These are phyloP conservation scores for Neoscelio sp. DNA, from an alignment of 2,888 invertebrate genomes.

Conservation along the genomic window DNA sequence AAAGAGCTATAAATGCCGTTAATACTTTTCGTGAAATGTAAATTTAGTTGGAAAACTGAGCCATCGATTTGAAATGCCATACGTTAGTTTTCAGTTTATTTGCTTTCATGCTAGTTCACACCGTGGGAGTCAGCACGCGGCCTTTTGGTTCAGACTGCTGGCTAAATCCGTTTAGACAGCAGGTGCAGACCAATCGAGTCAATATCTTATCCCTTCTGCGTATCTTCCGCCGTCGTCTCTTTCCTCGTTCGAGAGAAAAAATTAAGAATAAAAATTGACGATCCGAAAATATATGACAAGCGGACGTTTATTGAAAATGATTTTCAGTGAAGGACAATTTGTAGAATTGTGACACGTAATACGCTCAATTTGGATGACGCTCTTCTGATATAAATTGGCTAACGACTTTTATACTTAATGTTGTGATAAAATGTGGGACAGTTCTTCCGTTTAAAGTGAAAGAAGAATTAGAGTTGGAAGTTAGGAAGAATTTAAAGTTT, in stretches of 20 bases:
- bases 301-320: slow-evolving; percentile 20
- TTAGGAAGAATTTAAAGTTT: too few relatives aligned
- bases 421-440: too few relatives aligned
- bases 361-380: not conserved
- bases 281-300: slow-evolving; percentile 11
- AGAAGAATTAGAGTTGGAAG: too few relatives aligned
- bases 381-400: not conserved
- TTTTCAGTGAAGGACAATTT: not conserved
- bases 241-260: not conserved
- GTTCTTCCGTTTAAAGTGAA: too few relatives aligned
- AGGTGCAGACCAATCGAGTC: slow-evolving; percentile 49
- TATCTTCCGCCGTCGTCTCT: slow-evolving; percentile 1
- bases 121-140: slow-evolving; percentile 44
- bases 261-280: slow-evolving; percentile 4
- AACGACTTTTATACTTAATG: not conserved
- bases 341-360: not conserved
- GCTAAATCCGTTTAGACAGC: slow-evolving; percentile 53
- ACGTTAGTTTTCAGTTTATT: slow-evolving; percentile 34
- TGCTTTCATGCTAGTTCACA: slow-evolving; percentile 23
- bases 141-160: slow-evolving; percentile 20
- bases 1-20: not conserved
- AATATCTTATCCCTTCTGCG: slow-evolving; percentile 48
- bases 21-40: slow-evolving; percentile 11
- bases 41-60: slow-evolving; percentile 14
- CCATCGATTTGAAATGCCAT: slow-evolving; percentile 15